phyloP scores from a whole-genome alignment of 2,113 vertebrate species.

The Oceanites oceanicus region DNA sequence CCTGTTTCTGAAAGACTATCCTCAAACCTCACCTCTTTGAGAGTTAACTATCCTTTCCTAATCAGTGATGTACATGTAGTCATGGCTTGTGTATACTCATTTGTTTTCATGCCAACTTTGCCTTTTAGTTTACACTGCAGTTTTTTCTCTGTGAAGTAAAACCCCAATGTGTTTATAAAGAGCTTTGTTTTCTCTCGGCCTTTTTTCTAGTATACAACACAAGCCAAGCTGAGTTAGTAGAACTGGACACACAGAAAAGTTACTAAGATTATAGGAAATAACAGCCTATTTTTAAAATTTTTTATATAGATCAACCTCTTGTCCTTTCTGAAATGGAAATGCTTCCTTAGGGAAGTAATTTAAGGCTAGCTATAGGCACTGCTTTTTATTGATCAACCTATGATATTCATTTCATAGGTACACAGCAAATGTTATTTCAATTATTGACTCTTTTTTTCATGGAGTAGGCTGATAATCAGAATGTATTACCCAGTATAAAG shows the following conservation, averaged over 20 bases:
- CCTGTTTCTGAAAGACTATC: background rate
- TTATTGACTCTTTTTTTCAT: background rate
- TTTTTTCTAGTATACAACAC: background rate
- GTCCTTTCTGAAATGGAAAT: background rate
- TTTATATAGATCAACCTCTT: background rate
- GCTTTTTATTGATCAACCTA: background rate
- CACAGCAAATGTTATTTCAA: background rate
- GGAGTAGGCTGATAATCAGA: background rate
- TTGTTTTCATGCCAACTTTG: background rate
- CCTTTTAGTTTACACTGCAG: background rate
- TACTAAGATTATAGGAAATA: background rate
- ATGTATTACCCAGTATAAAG: background rate
- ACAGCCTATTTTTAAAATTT: background rate
- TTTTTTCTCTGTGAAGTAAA: background rate
- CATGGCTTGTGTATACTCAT: background rate
- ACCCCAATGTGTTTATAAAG: background rate
- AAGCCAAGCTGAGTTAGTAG: background rate
- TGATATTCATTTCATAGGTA: background rate
- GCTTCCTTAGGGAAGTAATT: background rate
- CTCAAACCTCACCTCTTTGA: background rate
- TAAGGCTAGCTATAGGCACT: background rate
- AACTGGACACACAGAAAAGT: background rate
- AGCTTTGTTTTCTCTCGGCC: background rate
- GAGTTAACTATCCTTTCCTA: background rate
- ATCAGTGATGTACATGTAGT: background rate